Evolutionary conservation across 2,888 invertebrate species (phyloP).

Genomic region (Xestia ashworthii): DNA sequence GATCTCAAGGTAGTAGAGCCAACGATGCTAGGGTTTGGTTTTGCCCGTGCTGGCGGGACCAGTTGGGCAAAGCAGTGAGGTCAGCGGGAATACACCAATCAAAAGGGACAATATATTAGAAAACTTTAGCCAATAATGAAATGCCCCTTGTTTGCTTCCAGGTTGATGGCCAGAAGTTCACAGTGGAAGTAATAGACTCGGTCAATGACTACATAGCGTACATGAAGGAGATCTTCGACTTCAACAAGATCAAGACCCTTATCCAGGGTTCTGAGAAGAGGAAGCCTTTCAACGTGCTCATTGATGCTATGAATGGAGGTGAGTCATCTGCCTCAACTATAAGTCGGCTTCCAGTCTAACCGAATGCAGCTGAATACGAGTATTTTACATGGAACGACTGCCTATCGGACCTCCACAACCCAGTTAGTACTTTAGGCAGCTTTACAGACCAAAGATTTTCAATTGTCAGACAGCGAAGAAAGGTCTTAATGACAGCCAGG

Average conservation of each 20-base stretch:
- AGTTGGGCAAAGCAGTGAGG: too few relatives aligned
- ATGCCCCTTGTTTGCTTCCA: slow-evolving; percentile 70
- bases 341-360: background rate
- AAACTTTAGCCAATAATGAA: background rate
- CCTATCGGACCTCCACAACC: background rate
- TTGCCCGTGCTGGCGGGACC: too few relatives aligned
- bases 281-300: slow-evolving; percentile 95
- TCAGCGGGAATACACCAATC: background rate
- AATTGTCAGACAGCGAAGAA: too few relatives aligned
- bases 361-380: too few relatives aligned
- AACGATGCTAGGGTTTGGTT: too few relatives aligned
- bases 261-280: slow-evolving; percentile 92
- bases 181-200: slow-evolving; percentile 97
- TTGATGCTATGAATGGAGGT: slow-evolving; percentile 99
- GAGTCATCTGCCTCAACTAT: slow-evolving; percentile 55
- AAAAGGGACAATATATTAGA: background rate
- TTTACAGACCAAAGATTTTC: too few relatives aligned
- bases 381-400: background rate
- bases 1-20: too few relatives aligned
- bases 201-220: slow-evolving; percentile 96
- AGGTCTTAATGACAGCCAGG: too few relatives aligned
- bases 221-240: slow-evolving; percentile 99
- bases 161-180: slow-evolving; percentile 93
- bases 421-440: background rate
- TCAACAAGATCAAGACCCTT: slow-evolving; percentile 93